Base-by-base conservation (phyloP, 2,888 invertebrate genomes). In the Willowsia nigromaculata region DNA sequence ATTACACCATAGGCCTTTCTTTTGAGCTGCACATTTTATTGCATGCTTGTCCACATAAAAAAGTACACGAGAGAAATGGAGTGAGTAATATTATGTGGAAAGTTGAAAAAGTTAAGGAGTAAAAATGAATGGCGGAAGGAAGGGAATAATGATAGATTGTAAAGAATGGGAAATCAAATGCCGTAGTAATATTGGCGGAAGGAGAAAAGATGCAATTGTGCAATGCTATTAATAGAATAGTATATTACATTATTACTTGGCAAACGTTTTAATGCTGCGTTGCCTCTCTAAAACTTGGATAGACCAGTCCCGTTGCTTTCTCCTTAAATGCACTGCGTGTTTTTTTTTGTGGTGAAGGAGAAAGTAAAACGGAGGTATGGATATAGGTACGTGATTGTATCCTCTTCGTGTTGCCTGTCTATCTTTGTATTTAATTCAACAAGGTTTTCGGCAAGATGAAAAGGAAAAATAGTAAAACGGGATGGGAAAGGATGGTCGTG, bases 1-100 rank as follows among this genome's bases (percentile, higher is more conserved):
- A 65, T 65, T 30, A 65, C 47, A 47, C n/a, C 15, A 56, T 18
- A 78, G 53, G 53, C 30, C 27, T 71, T 43, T 47, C 71, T 43
- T 43, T 25, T 40, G 4, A 71, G 71, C 4, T 71, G 71, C 76
- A 84, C 78, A 83, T 76, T 89, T 89, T 89, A 89, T 89, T 85
- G 15, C 85, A 15, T 15, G n/a, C 30, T 37, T 62, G 71, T 50
- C 40, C 78, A 53, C 37, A 53, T 74, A 80, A 81, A 80, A 78
- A 87, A 85, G 68, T 47, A 87, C 59, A 59, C 50, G 88, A 56
- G 53, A 65, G 78, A 89, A 88, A 85, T 89, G 89, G 81, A 89
- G 80, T 89, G 89, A 85, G 89, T 18, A 89, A 89, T 85, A 62
- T 89, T 80, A 89, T 81, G 89, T 81, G 80, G 71, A 89, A 89